Base-by-base conservation (phyloP, 2,797 vertebrate species). In the Lepilemur ruficaudatus region DNA sequence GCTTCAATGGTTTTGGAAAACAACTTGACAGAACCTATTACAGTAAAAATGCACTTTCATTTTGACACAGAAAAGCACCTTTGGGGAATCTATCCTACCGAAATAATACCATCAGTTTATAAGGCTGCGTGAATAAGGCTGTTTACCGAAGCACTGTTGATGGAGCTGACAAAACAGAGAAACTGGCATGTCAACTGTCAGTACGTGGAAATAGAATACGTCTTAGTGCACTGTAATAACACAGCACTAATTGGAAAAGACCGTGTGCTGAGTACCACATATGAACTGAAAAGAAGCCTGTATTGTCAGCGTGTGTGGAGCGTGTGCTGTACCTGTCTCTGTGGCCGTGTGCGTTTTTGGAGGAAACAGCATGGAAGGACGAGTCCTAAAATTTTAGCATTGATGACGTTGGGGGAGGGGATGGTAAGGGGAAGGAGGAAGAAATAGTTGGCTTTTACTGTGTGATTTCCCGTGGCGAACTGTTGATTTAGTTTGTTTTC, bases 321-420 rank as follows among this genome's bases (percentile, higher is more conserved):
- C 5, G 1, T 59, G 28, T 35, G 22, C 8, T 38, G 1, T 4
- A 7, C 32, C 35, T 80, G 20, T 48, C 59, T 61, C 10, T 59
- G 57, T 13, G 76, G 82, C 18, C 0, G 18, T 3, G 25, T 81
- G 63, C 13, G 0, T 17, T 7, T 65, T 35, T 32, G n/a, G 0
- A 28, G 57, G 13, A 12, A n/a, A 4, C 46, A 38, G 18, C 7
- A 0, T 9, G 17, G 89, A 38, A 55, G 43, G 22, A 4, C 0
- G 28, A 0, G 2, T 14, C 1, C 65, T 5, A 3, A 32, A 28
- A 32, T 20, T 72, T n/a, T 13, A 22, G 18, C 0, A 5, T 0
- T 10, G 41, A 41, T 82, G 18, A 15, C 28, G 25, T 22, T n/a
- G 88, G 55, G 41, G 20, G 32, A 46, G 13, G 0, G 8, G 1